Evolutionary conservation across 2,888 invertebrate species (phyloP).

Genomic region (Oscheius sp.): DNA sequence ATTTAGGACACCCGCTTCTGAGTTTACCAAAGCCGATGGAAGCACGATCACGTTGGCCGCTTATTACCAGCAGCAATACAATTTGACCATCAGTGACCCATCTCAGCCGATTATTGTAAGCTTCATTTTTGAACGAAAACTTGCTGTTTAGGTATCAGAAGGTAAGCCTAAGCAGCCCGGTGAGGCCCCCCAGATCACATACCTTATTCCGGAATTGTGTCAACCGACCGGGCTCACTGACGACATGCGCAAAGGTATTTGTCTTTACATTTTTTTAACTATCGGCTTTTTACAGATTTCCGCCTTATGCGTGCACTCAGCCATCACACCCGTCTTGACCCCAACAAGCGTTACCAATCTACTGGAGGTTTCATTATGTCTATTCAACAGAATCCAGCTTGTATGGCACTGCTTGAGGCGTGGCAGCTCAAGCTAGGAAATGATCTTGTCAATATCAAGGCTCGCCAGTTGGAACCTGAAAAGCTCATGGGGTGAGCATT

Average conservation of each 20-base stretch:
- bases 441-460: slow-evolving; percentile 58
- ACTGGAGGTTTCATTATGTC: slow-evolving; percentile 80
- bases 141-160: slow-evolving; percentile 50
- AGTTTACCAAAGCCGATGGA: slow-evolving; percentile 77
- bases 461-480: slow-evolving; percentile 76
- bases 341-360: slow-evolving; percentile 81
- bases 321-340: slow-evolving; percentile 84
- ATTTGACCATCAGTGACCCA: slow-evolving; percentile 81
- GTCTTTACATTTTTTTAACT: not conserved
- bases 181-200: slow-evolving; percentile 71
- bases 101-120: slow-evolving; percentile 75
- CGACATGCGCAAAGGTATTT: slow-evolving; percentile 79
- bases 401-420: slow-evolving; percentile 79
- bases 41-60: slow-evolving; percentile 76
- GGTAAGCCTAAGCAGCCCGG: slow-evolving; percentile 64
- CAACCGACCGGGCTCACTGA: slow-evolving; percentile 89
- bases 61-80: slow-evolving; percentile 85
- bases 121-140: no score
- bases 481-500: no score
- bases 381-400: slow-evolving; percentile 23
- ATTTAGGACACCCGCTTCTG: slow-evolving; percentile 79
- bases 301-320: slow-evolving; percentile 83
- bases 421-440: slow-evolving; percentile 83
- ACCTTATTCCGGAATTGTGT: slow-evolving; percentile 88
- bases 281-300: slow-evolving; percentile 79